Base-by-base conservation (phyloP, 2,797 vertebrate species). In the Australoheros facetus region DNA sequence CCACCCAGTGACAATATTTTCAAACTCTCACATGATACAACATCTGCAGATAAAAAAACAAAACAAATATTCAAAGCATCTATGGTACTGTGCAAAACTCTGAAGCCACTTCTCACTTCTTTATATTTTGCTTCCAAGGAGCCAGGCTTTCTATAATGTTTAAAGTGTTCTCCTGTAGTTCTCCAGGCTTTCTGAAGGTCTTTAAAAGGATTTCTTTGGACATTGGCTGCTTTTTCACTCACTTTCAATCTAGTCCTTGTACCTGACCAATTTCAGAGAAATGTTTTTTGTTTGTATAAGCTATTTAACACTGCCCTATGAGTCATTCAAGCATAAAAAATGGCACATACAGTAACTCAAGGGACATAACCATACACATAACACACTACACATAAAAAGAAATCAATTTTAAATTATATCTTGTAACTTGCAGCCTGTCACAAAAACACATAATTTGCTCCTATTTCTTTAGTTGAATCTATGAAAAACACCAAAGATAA, bases 321-420 rank as follows among this genome's bases (percentile, higher is more conserved):
- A 62, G 16, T 42, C 1, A 10, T 42, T 64, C 37, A 64, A 64
- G 37, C 21, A 42, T 42, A 64, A 62, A 42, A 16, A 62, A 34
- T 2, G 21, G 21, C 34, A 39, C 0, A 0, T 9, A 37, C 28
- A 30, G 28, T 30, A 30, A 39, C n/a, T 42, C 12, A 62, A 42
- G 59, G 37, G 37, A 39, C 11, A 10, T 23, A 39, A 39, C 10
- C 12, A 42, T 37, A 37, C 34, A 10, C 28, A 30, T 30, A 30
- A 30, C 37, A 39, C 11, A 39, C 26, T 26, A 26, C 26, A 26
- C 26, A 26, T 26, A 34, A 32, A 32, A 32, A 32, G 1, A 32
- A 32, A 32, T 4, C 28, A 4, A 30, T 30, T 30, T 30, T 30
- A 32, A 32, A 34, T 34, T 34, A 2, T 34, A 34, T 34, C 34